Evolutionary conservation across 2,797 vertebrate species (phyloP).

Genomic region (Cryptoprocta ferox): DNA sequence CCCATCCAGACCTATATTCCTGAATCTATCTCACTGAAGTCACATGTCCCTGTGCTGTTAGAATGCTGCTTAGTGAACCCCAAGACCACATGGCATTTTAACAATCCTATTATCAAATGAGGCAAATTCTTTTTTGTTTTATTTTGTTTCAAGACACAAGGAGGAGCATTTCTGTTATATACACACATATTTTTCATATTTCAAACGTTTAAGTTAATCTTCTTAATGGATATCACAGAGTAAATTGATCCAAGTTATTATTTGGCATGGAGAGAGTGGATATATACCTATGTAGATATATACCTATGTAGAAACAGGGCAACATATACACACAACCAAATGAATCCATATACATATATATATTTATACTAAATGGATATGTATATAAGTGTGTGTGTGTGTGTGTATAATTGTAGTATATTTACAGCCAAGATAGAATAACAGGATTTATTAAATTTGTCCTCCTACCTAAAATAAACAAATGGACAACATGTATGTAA

Average conservation of each 20-base stretch:
- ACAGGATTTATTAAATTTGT: neutral
- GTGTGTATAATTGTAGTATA: neutral
- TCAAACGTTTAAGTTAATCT: neutral
- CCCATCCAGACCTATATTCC: neutral
- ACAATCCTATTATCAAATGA: neutral
- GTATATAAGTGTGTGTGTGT: neutral
- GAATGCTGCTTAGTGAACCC: neutral
- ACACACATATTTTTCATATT: neutral
- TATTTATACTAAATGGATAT: neutral
- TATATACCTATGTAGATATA: neutral
- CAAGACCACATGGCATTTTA: neutral
- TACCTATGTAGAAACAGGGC: neutral
- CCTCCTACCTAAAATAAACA: neutral
- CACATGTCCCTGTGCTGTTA: neutral
- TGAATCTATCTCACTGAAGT: neutral
- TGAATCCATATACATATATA: neutral
- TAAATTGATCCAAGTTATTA: neutral
- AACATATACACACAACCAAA: neutral
- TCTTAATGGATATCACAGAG: neutral
- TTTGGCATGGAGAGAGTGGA: neutral
- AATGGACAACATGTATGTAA: neutral
- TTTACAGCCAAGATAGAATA: neutral
- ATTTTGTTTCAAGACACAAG: neutral
- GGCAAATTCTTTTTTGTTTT: neutral
- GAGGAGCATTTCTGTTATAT: neutral